Evolutionary conservation across 2,797 vertebrate species (phyloP).

Genomic region (Eutrigla gurnardus): DNA sequence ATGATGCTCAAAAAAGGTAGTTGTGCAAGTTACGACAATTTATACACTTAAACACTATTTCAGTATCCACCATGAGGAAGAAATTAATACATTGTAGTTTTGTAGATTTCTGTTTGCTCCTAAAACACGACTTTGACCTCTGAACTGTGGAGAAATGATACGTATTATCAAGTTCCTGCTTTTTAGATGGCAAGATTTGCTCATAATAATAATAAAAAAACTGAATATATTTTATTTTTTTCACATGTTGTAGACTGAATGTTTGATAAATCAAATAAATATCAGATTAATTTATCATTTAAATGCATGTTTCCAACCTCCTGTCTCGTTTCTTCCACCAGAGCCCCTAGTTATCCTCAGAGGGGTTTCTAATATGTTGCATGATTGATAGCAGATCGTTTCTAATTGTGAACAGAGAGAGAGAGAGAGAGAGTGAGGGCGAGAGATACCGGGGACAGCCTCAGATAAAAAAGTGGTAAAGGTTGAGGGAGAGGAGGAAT

Average conservation of each 20-base stretch:
- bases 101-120: neutral
- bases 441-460: too few species aligned
- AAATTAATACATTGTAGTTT: neutral
- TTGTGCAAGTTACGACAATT: neutral
- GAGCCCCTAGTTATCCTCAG: neutral
- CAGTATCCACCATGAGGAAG: neutral
- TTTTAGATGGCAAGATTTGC: neutral
- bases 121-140: neutral
- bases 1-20: neutral
- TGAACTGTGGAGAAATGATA: neutral
- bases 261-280: neutral
- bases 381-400: neutral
- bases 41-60: neutral
- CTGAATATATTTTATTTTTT: neutral
- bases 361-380: neutral
- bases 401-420: neutral
- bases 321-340: neutral
- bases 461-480: slow-evolving; percentile 4
- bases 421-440: neutral
- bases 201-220: neutral
- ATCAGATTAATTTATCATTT: neutral
- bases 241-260: neutral
- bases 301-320: neutral
- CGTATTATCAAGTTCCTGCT: neutral
- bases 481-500: slow-evolving; percentile 59